Conservation (phyloP, 53 echinoderm and acorn worm genomes). For the Patiria pectinifera region DNA sequence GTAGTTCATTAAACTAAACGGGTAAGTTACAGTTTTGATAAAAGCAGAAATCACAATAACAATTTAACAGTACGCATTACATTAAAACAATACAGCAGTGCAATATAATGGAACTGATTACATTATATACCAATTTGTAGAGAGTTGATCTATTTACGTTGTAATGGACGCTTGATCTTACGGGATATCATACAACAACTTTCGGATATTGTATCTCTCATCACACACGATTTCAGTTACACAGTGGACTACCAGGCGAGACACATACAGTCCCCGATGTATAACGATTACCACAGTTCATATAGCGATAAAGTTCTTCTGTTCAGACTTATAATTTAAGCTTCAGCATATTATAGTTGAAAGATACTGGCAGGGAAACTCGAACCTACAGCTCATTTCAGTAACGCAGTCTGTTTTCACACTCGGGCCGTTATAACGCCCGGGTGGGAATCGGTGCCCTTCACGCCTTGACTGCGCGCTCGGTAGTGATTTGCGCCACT, state of each 20-base stretch:
- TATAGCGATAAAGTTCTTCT: background rate
- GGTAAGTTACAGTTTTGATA: too few relatives aligned
- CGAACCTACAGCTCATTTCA: slow-evolving; percentile 17
- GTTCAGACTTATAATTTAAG: background rate
- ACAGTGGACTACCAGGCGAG: background rate
- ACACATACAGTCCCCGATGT: background rate
- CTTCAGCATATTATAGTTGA: background rate
- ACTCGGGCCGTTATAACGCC: background rate
- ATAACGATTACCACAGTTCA: background rate
- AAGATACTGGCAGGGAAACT: background rate
- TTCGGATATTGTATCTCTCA: background rate
- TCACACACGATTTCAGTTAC: background rate
- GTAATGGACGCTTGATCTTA: too few relatives aligned
- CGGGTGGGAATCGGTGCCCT: background rate
- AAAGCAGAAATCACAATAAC: too few relatives aligned
- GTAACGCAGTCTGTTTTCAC: slow-evolving; percentile 30
- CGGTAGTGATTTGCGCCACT: background rate
- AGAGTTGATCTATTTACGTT: too few relatives aligned
- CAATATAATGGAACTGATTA: too few relatives aligned
- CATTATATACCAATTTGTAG: too few relatives aligned
- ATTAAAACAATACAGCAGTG: too few relatives aligned
- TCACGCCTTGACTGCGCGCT: background rate
- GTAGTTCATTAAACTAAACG: too few relatives aligned
- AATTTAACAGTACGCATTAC: too few relatives aligned
- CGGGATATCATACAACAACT: too few relatives aligned